These are phyloP conservation scores for Euphonia xanthogaster DNA, from an alignment of 2,797 vertebrate species.

Conservation along the genomic window DNA sequence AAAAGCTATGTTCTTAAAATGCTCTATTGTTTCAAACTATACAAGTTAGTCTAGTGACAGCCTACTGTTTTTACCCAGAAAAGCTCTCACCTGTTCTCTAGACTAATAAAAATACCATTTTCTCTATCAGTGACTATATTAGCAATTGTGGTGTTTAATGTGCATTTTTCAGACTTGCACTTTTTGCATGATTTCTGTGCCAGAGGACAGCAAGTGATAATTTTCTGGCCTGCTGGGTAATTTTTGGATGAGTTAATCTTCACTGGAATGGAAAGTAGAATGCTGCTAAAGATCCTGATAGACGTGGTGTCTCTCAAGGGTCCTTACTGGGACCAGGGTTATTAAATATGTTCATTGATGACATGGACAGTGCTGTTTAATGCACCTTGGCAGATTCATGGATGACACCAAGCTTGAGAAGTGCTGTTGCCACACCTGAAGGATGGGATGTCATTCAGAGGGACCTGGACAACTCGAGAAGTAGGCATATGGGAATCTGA, in stretches of 20 bases:
- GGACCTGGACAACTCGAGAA: not conserved
- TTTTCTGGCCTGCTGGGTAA: not conserved
- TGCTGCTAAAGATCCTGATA: not conserved
- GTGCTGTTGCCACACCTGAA: not conserved
- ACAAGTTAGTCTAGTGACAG: not conserved
- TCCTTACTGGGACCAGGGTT: not conserved
- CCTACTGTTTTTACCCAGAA: not conserved
- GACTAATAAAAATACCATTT: not conserved
- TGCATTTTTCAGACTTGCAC: not conserved
- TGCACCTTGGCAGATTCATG: not conserved
- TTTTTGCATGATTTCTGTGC: not conserved
- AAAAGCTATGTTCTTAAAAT: not conserved
- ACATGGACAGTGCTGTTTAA: accelerated
- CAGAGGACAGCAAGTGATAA: not conserved
- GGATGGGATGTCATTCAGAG: not conserved
- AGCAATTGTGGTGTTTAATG: not conserved
- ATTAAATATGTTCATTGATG: not conserved
- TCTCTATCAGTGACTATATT: not conserved
- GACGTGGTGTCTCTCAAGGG: not conserved
- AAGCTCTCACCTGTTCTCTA: not conserved
- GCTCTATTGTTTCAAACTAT: not conserved
- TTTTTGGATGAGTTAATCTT: not conserved
- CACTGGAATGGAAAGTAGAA: not conserved
- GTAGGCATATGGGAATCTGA: not conserved
- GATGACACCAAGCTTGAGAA: not conserved